Evolutionary conservation across 2,888 invertebrate species (phyloP).

Genomic region (Stegophylla sp.): DNA sequence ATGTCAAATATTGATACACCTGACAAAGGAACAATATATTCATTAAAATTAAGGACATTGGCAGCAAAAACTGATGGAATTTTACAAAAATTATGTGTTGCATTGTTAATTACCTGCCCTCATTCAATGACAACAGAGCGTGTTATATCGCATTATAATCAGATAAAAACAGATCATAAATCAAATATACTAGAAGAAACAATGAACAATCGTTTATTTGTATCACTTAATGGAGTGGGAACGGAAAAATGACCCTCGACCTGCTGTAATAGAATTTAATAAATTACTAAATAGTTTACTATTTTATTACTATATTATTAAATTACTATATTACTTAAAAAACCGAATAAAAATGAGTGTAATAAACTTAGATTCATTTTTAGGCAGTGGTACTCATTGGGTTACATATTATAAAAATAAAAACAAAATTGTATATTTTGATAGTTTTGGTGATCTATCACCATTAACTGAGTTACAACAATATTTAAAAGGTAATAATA

Average conservation of each 20-base stretch:
- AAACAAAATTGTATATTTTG: too few species aligned
- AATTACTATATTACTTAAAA: too few species aligned
- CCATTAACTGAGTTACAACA: too few species aligned
- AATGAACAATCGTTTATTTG: not conserved
- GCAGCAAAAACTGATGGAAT: not conserved
- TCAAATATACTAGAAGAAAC: conserved; percentile 5
- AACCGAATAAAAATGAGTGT: too few species aligned
- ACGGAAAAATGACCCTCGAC: not conserved
- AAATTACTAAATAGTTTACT: too few species aligned
- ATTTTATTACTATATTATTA: too few species aligned
- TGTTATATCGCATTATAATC: conserved; percentile 19
- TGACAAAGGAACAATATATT: not conserved
- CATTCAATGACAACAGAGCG: not conserved
- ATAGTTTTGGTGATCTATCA: too few species aligned
- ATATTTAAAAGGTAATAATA: too few species aligned
- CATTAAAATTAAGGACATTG: conserved; percentile 7
- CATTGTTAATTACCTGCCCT: not conserved
- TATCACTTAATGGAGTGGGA: not conserved
- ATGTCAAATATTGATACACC: not conserved
- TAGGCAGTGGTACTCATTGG: too few species aligned
- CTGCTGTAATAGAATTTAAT: too few species aligned
- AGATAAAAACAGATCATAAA: conserved; percentile 13
- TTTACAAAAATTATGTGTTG: conserved; percentile 10
- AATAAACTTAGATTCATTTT: too few species aligned
- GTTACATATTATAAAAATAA: too few species aligned